Conservation (phyloP, 2,888 invertebrate species). For the Gonocerus acuteangulatus region DNA sequence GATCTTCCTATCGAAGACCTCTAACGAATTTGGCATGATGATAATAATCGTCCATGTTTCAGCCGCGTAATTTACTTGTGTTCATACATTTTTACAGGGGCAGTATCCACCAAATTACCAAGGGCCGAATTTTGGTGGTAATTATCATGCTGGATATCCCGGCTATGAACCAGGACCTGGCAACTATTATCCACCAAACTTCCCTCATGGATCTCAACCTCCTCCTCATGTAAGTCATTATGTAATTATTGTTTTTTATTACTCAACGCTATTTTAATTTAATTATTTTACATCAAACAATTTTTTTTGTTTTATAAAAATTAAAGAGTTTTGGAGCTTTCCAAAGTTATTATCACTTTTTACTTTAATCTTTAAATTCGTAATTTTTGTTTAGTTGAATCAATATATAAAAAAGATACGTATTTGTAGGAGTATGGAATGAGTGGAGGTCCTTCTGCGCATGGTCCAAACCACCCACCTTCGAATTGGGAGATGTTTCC, state of each 20-base stretch:
- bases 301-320: no score
- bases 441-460: not conserved
- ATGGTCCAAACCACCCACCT: not conserved
- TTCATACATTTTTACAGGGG: conserved; percentile 7
- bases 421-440: conserved; percentile 14
- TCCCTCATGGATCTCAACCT: conserved; percentile 9
- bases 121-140: conserved; percentile 9
- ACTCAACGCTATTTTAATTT: not conserved
- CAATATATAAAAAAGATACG: no score
- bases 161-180: conserved; percentile 5
- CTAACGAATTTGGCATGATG: no score
- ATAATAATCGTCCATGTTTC: no score
- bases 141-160: conserved; percentile 6
- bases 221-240: conserved; percentile 9
- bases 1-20: no score
- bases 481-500: conserved; percentile 17
- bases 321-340: no score
- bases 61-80: no score
- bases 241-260: not conserved
- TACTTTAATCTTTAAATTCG: no score
- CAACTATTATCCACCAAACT: conserved; percentile 18
- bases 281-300: no score
- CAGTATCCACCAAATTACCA: conserved; percentile 14
- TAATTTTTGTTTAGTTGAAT: no score
- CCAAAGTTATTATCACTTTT: no score